Base-by-base conservation (phyloP, 2,113 vertebrate genomes). In the Toxotes chatareus region DNA sequence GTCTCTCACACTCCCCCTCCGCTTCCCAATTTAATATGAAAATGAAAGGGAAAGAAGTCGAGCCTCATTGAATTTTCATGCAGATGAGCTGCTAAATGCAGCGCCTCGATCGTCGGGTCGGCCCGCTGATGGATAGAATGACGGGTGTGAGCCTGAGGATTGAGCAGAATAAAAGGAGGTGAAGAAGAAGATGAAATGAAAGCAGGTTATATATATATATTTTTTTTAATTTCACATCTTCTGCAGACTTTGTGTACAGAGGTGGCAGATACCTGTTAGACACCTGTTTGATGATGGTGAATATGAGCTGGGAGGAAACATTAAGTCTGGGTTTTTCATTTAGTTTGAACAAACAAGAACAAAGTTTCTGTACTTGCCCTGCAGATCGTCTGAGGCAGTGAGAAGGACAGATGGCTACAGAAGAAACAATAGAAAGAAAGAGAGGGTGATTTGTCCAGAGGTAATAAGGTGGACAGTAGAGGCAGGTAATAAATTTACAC, bases 31-130 rank as follows among this genome's bases (percentile, higher is more conserved):
- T 86, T 85, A 79, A 80, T 77, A 66, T 74, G 56, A 79, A 89
- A 91, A 87, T 87, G 76, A 91, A 88, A 81, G 79, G 57, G 74
- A 78, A 72, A 59, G 73, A 90, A 92, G 88, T 91, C 80, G 79
- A 84, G 65, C 62, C 66, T 88, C 74, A 90, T 91, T 14, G 76
- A 85, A 79, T 89, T 87, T 88, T 87, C 64, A 92, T 94, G 92
- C 90, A 91, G 88, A 94, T 84, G 79, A 89, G 90, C 68, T 86
- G 79, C 90, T 93, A 90, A 93, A 92, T 89, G 86, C 68, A 77
- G 87, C 44, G 27, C 70, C 70, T 76, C n/a, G 2, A 73, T 76
- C 69, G 77, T 66, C 44, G 3, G 61, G 34, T 75, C 9, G n/a
- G 57, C 62, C 11, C 14, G 21, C n/a, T 60, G 66, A 76, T 63